These are phyloP conservation scores for Hippoglossus stenolepis DNA, from an alignment of 2,113 vertebrate species.

Conservation along the genomic window DNA sequence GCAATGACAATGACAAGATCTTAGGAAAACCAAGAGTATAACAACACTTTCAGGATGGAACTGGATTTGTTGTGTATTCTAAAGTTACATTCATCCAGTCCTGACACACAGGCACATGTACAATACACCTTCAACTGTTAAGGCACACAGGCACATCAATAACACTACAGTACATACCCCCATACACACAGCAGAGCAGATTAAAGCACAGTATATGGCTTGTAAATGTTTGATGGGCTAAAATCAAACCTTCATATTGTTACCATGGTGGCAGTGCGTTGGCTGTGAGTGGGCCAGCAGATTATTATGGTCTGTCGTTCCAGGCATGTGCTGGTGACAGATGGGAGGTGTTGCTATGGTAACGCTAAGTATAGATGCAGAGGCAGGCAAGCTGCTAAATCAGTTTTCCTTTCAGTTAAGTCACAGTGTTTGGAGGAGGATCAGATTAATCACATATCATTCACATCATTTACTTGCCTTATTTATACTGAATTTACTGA, in stretches of 20 bases:
- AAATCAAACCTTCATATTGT: conserved; percentile 24
- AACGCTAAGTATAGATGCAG: conserved; percentile 57
- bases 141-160: neutral
- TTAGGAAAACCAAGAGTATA: too few species aligned
- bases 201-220: neutral
- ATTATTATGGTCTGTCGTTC: conserved; percentile 65
- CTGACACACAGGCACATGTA: neutral
- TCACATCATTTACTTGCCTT: neutral
- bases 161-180: neutral
- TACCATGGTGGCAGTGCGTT: conserved; percentile 50
- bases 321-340: conserved; percentile 66
- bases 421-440: neutral
- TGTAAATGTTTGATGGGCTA: conserved; percentile 19
- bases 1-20: too few species aligned
- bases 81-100: neutral
- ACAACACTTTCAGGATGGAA: neutral
- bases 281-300: conserved; percentile 62
- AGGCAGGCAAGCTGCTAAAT: conserved; percentile 31
- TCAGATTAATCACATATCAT: neutral
- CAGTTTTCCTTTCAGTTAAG: conserved; percentile 21
- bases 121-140: neutral
- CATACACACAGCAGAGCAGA: neutral
- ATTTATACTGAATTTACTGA: neutral
- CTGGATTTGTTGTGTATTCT: neutral
- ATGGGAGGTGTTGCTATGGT: conserved; percentile 55